A percentile compares a stretch with the other conserved stretches of the same genome.
Conservation (phyloP, 2,113 vertebrate species). For the Rhinolophus ferrumequinum region DNA sequence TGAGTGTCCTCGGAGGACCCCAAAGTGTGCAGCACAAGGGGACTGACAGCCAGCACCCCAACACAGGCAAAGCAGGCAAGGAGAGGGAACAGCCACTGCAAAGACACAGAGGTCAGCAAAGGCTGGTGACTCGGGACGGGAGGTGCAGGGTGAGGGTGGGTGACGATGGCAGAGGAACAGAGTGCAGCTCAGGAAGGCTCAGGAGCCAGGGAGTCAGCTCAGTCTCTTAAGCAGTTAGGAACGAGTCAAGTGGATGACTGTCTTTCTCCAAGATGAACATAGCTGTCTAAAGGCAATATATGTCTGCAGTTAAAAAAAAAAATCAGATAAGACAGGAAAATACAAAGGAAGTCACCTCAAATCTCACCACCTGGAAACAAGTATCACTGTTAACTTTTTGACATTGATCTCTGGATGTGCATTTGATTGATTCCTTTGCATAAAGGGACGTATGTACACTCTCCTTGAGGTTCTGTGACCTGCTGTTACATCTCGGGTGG, state of each 20-base stretch:
- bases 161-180: accelerated
- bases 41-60: accelerated
- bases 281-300: not conserved
- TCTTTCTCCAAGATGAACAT: not conserved
- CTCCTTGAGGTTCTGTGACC: accelerated
- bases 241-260: accelerated
- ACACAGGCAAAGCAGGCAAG: accelerated
- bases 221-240: accelerated
- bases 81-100: accelerated
- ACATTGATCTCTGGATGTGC: accelerated
- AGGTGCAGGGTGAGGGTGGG: accelerated
- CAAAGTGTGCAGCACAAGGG: accelerated
- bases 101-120: not conserved
- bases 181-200: accelerated
- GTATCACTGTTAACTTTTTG: accelerated
- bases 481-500: accelerated
- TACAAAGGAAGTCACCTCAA: accelerated
- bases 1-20: accelerated
- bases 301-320: not conserved
- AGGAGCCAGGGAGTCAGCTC: accelerated
- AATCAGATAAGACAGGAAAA: not conserved
- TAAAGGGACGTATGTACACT: accelerated
- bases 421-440: accelerated
- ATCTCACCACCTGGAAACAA: accelerated
- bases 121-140: accelerated